Evolutionary conservation across 2,113 vertebrate genomes (phyloP).

Genomic region (Heteronetta atricapilla): DNA sequence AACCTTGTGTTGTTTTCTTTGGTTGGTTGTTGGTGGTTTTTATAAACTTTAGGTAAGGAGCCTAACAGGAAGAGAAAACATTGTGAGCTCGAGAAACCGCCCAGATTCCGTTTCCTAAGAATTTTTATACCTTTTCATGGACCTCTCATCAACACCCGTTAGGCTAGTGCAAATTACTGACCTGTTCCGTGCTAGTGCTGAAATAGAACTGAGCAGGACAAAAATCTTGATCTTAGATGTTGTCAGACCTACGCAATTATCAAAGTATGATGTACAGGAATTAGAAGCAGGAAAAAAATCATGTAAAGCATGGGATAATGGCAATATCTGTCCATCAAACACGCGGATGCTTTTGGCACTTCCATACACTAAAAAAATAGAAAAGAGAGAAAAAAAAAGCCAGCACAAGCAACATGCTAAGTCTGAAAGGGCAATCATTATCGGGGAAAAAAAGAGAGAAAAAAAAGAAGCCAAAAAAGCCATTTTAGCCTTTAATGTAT

Average conservation of each 20-base stretch:
- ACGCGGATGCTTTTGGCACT: background rate
- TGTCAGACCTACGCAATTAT: background rate
- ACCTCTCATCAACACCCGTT: background rate
- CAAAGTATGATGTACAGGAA: background rate
- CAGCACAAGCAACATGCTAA: background rate
- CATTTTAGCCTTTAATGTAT: background rate
- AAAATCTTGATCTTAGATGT: background rate
- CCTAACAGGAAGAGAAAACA: background rate
- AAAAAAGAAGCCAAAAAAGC: background rate
- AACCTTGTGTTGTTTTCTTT: background rate
- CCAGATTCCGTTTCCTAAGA: background rate
- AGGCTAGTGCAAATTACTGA: background rate
- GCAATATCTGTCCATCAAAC: background rate
- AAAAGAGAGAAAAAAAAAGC: background rate
- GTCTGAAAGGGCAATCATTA: background rate
- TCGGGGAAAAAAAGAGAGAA: background rate
- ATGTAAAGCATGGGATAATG: background rate
- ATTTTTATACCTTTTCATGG: background rate
- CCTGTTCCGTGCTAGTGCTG: background rate
- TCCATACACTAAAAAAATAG: background rate
- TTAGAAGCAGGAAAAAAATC: background rate
- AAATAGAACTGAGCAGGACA: background rate
- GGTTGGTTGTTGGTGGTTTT: background rate
- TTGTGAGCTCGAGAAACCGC: background rate
- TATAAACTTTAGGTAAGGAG: background rate